Percentiles rank a stretch among this genome's conserved stretches.
Conservation (phyloP, 2,888 invertebrate species). For the Sarcophaga rosellei region DNA sequence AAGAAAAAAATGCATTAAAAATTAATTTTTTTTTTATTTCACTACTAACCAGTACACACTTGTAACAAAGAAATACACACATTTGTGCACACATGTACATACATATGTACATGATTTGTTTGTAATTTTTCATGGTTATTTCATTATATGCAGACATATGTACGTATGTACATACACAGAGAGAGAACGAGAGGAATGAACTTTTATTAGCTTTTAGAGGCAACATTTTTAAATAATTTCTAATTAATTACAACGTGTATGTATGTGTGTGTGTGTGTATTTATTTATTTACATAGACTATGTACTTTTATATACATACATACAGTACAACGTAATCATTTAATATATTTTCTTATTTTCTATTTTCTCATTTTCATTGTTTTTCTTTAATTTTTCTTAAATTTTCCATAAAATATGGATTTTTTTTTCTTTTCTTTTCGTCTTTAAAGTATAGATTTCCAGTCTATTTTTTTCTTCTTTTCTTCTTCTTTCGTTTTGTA, state of each 20-base stretch:
- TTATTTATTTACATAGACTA: neutral
- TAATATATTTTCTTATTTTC: neutral
- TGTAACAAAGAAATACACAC: neutral
- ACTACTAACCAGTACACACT: neutral
- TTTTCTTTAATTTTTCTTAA: neutral
- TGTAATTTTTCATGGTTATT: neutral
- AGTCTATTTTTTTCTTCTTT: conserved; percentile 3
- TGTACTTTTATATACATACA: neutral
- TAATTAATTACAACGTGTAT: neutral
- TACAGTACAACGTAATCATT: neutral
- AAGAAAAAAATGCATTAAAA: conserved; percentile 7
- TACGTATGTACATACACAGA: neutral
- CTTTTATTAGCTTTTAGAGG: conserved; percentile 6
- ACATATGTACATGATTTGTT: neutral
- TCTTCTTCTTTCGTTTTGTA: neutral
- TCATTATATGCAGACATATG: neutral
- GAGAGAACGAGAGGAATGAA: conserved; percentile 23
- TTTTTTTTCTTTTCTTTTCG: neutral
- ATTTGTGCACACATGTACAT: neutral
- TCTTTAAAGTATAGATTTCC: conserved; percentile 5
- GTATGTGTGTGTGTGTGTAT: neutral
- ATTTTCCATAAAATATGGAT: conserved; percentile 35
- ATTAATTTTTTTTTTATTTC: neutral
- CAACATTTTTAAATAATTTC: conserved; percentile 24
- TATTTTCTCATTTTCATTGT: neutral